Evolutionary conservation across 2,797 vertebrate genomes (phyloP).

Genomic region (Liparis tanakae): DNA sequence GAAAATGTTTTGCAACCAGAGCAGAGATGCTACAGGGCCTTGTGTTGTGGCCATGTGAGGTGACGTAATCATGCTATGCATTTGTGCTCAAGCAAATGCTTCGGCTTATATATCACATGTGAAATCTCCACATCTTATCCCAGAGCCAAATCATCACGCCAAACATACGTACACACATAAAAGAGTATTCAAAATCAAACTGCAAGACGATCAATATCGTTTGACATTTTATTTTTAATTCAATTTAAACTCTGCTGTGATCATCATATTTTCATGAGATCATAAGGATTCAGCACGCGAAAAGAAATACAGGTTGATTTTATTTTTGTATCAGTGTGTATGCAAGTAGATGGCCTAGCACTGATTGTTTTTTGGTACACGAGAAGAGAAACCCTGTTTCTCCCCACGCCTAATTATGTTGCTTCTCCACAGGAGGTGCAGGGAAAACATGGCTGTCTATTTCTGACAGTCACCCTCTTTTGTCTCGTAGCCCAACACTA

Average conservation of each 20-base stretch:
- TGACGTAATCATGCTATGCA: constrained; percentile 12
- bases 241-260: constrained; percentile 6
- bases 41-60: constrained; percentile 2
- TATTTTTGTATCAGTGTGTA: constrained; percentile 45
- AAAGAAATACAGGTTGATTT: constrained; percentile 42
- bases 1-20: constrained; percentile 34
- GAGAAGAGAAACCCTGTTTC: constrained; percentile 41
- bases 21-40: constrained; percentile 1
- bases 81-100: background rate
- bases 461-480: constrained; percentile 53
- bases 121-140: background rate
- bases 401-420: constrained; percentile 63
- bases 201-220: constrained; percentile 19
- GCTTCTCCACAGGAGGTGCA: constrained; percentile 54
- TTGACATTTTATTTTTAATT: constrained; percentile 24
- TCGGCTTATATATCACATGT: background rate
- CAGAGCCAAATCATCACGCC: constrained; percentile 10
- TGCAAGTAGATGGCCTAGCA: constrained; percentile 22
- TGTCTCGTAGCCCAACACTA: constrained; percentile 38
- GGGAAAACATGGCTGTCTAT: constrained; percentile 43
- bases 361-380: constrained; percentile 36
- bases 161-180: constrained; percentile 8
- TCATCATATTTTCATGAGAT: constrained; percentile 16
- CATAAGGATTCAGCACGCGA: constrained; percentile 38
- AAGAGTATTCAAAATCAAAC: constrained; percentile 19